A percentile compares a stretch with the other conserved stretches of the same genome.
Conservation (phyloP, 2,888 invertebrate species). For the Diarsia rubi region DNA sequence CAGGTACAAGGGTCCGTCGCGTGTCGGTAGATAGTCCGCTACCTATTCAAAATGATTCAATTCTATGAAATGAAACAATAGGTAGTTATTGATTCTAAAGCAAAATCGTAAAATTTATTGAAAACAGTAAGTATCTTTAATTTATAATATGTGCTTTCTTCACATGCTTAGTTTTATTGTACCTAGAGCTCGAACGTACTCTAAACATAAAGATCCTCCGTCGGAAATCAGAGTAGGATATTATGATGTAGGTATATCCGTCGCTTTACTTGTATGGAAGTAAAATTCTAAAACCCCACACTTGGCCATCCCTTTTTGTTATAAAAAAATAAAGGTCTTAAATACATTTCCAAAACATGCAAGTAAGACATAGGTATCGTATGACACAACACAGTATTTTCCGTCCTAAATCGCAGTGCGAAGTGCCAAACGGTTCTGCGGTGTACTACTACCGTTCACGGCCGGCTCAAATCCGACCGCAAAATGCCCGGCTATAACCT, state of each 20-base stretch:
- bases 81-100: not conserved
- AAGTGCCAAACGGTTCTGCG: not conserved
- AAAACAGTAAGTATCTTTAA: conserved; percentile 6
- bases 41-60: not conserved
- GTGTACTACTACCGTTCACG: conserved; percentile 8
- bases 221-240: not conserved
- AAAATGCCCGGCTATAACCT: not conserved
- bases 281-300: not conserved
- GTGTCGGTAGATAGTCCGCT: too few species aligned
- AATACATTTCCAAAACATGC: too few species aligned
- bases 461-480: conserved; percentile 8
- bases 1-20: not conserved
- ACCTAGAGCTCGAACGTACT: not conserved
- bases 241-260: not conserved
- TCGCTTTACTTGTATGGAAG: not conserved
- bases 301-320: not conserved
- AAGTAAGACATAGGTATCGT: conserved; percentile 15
- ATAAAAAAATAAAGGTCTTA: too few species aligned
- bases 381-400: not conserved
- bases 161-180: not conserved
- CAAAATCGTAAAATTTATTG: not conserved
- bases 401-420: not conserved
- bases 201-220: not conserved
- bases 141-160: too few species aligned
- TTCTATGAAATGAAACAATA: conserved; percentile 10